phyloP scores from a whole-genome alignment of 2,797 vertebrate genomes.

The Caiman crocodilus region DNA sequence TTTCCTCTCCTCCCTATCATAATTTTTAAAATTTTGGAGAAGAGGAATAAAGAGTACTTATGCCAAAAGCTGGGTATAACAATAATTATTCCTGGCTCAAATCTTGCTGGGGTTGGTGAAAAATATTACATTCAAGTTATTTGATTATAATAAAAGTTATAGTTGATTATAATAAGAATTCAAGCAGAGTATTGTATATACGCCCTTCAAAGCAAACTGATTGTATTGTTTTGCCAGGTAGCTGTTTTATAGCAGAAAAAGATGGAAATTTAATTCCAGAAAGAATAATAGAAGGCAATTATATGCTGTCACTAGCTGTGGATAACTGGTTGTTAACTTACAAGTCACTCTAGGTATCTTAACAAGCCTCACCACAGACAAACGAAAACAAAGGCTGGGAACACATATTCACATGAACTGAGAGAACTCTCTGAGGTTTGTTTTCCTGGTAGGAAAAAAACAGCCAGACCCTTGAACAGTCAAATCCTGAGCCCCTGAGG shows the following conservation, averaged over 20 bases:
- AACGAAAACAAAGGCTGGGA: background rate
- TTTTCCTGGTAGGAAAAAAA: too few species aligned
- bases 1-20: background rate
- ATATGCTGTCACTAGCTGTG: background rate
- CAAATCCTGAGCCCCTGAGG: too few species aligned
- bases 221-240: background rate
- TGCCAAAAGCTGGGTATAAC: background rate
- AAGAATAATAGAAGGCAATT: background rate
- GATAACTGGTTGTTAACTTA: background rate
- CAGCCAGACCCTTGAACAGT: too few species aligned
- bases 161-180: background rate
- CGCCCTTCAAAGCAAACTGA: background rate
- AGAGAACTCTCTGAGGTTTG: too few species aligned
- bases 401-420: too few species aligned
- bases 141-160: background rate
- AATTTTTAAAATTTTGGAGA: background rate
- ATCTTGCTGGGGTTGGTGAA: background rate
- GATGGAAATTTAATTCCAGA: background rate
- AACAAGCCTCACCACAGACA: background rate
- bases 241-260: background rate
- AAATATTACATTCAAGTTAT: background rate
- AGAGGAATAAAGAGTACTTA: background rate
- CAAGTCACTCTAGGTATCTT: background rate
- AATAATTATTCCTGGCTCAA: background rate
- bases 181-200: background rate